A percentile compares a stretch with the other conserved stretches of the same genome.
phyloP scores from a whole-genome alignment of 2,888 invertebrate species.

The Sabellastarte sp. region DNA sequence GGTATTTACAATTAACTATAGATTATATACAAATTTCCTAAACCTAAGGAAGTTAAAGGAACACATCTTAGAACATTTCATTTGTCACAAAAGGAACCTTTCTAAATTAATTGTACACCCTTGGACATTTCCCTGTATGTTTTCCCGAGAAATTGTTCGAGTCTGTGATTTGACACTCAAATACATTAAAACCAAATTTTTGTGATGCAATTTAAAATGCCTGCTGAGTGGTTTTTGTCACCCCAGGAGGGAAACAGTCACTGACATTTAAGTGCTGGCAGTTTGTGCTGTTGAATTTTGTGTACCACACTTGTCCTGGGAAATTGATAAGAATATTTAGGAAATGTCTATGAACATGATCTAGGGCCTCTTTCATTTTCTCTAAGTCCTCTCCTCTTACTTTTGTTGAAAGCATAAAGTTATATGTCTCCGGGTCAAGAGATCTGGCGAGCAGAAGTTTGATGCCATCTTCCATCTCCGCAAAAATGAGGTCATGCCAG shows the following conservation, averaged over 20 bases:
- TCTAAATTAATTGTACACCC: too few relatives aligned
- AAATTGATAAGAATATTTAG: conserved; percentile 2
- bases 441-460: conserved; percentile 10
- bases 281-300: conserved; percentile 3
- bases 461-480: conserved; percentile 28
- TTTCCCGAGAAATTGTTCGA: too few relatives aligned
- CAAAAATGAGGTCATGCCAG: conserved; percentile 46
- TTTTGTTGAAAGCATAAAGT: conserved; percentile 5
- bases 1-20: too few relatives aligned
- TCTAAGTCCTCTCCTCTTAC: conserved; percentile 4
- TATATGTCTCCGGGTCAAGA: conserved; percentile 10
- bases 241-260: conserved; percentile 11
- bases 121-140: too few relatives aligned
- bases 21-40: too few relatives aligned
- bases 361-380: not conserved
- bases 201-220: too few relatives aligned
- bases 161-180: too few relatives aligned
- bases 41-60: too few relatives aligned
- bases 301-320: conserved; percentile 17
- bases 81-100: too few relatives aligned
- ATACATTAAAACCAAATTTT: too few relatives aligned
- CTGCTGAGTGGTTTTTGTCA: too few relatives aligned
- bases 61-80: too few relatives aligned
- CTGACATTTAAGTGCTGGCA: conserved; percentile 1
- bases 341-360: not conserved